These are phyloP conservation scores for Meloidogyne hapla DNA, from an alignment of 1,140 invertebrate species.

Conservation along the genomic window DNA sequence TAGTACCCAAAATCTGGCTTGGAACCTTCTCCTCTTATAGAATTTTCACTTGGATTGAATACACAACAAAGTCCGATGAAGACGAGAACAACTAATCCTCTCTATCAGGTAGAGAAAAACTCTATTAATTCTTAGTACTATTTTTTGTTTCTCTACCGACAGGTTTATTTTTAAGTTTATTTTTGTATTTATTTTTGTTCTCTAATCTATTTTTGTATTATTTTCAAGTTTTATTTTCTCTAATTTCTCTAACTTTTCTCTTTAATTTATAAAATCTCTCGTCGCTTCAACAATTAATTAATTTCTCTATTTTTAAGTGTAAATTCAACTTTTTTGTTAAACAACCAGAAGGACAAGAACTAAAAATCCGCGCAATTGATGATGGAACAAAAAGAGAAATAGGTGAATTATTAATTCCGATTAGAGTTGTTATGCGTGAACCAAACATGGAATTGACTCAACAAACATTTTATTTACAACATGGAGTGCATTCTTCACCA, in stretches of 20 bases:
- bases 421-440: slow-evolving; percentile 48
- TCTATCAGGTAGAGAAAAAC: slow-evolving; percentile 27
- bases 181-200: not conserved
- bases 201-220: not conserved
- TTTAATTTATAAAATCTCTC: not conserved
- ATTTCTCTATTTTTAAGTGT: slow-evolving; percentile 10
- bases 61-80: slow-evolving; percentile 59
- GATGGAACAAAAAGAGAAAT: slow-evolving; percentile 54
- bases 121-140: slow-evolving; percentile 20
- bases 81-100: slow-evolving; percentile 53
- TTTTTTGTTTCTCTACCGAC: slow-evolving; percentile 4
- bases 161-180: not conserved
- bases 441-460: slow-evolving; percentile 59
- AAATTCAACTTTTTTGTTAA: slow-evolving; percentile 60
- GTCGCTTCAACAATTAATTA: not conserved
- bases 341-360: slow-evolving; percentile 58
- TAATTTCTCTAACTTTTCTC: not conserved
- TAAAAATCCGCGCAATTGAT: slow-evolving; percentile 53
- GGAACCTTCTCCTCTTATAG: slow-evolving; percentile 61
- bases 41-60: slow-evolving; percentile 53
- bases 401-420: slow-evolving; percentile 51
- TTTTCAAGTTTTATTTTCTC: slow-evolving; percentile 4
- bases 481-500: slow-evolving; percentile 55
- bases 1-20: slow-evolving; percentile 54
- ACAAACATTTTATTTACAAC: slow-evolving; percentile 52